A percentile compares a stretch with the other conserved stretches of the same genome.
Evolutionary conservation across 2,888 invertebrate species (phyloP).

Genomic region (Pomacea canaliculata): DNA sequence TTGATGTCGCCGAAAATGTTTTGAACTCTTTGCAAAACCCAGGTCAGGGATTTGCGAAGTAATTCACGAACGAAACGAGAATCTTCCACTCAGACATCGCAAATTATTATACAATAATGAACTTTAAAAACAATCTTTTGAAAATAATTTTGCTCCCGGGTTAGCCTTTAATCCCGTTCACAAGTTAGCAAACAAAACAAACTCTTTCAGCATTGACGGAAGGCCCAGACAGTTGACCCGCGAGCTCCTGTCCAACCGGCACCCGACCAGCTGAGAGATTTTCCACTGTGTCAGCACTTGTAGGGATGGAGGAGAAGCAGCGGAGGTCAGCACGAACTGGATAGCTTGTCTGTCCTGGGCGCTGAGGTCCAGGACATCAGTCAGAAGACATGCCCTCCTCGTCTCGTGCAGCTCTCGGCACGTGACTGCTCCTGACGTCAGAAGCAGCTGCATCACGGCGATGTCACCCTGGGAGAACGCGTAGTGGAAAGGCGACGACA

Average conservation of each 20-base stretch:
- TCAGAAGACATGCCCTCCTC: not conserved
- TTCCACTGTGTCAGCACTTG: slow-evolving; percentile 12
- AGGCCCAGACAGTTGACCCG: slow-evolving; percentile 4
- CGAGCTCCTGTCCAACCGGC: not conserved
- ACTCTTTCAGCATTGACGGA: slow-evolving; percentile 1
- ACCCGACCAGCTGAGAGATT: slow-evolving; percentile 16
- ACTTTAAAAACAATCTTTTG: no score
- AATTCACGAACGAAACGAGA: no score
- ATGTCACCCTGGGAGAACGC: not conserved
- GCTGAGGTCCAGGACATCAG: not conserved
- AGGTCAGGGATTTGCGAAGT: no score
- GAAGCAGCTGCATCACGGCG: not conserved
- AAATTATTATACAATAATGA: no score
- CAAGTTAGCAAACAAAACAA: slow-evolving; percentile 8
- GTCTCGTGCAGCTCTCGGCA: not conserved
- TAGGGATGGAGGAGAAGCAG: slow-evolving; percentile 1
- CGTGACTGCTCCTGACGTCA: not conserved
- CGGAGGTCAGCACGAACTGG: not conserved
- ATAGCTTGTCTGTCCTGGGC: not conserved
- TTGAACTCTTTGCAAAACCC: no score
- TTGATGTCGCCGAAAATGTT: no score
- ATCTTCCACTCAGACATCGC: no score
- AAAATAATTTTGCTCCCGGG: no score
- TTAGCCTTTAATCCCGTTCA: no score
- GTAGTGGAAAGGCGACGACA: slow-evolving; percentile 6